phyloP scores from a whole-genome alignment of 2,888 invertebrate species.

The Aphodius sticticus region DNA sequence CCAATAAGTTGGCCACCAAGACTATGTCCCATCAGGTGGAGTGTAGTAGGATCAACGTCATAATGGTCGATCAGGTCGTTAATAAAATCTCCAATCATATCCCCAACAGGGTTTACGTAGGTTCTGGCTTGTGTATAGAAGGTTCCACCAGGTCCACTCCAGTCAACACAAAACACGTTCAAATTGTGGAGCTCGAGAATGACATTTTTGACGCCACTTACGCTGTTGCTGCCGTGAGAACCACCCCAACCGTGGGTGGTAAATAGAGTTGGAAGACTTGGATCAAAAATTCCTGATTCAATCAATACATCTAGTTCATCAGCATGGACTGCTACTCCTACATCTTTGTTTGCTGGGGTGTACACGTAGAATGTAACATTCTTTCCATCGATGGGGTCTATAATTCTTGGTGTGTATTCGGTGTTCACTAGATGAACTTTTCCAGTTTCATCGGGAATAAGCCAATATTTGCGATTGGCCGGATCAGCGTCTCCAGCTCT shows the following conservation, averaged over 20 bases:
- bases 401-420: conserved; percentile 21
- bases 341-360: conserved; percentile 29
- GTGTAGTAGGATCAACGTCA: conserved; percentile 15
- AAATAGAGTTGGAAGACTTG: conserved; percentile 34
- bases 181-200: conserved; percentile 34
- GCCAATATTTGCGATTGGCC: conserved; percentile 22
- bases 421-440: conserved; percentile 32
- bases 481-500: conserved; percentile 11
- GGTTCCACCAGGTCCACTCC: conserved; percentile 35
- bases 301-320: conserved; percentile 31
- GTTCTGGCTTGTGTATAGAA: conserved; percentile 36
- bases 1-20: conserved; percentile 35
- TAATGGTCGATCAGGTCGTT: conserved; percentile 34
- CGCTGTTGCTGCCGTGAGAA: conserved; percentile 32
- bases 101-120: conserved; percentile 36
- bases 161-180: conserved; percentile 41
- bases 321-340: conserved; percentile 22
- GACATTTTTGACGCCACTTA: conserved; percentile 33
- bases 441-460: conserved; percentile 33
- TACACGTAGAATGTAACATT: conserved; percentile 33
- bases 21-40: conserved; percentile 36
- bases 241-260: conserved; percentile 41
- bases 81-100: conserved; percentile 39
- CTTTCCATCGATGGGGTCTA: conserved; percentile 31
- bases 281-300: conserved; percentile 33